Percentiles rank a stretch among this genome's conserved stretches.
These are phyloP conservation scores for Chrysochloris asiatica DNA, from an alignment of 2,113 vertebrate genomes.

Conservation along the genomic window DNA sequence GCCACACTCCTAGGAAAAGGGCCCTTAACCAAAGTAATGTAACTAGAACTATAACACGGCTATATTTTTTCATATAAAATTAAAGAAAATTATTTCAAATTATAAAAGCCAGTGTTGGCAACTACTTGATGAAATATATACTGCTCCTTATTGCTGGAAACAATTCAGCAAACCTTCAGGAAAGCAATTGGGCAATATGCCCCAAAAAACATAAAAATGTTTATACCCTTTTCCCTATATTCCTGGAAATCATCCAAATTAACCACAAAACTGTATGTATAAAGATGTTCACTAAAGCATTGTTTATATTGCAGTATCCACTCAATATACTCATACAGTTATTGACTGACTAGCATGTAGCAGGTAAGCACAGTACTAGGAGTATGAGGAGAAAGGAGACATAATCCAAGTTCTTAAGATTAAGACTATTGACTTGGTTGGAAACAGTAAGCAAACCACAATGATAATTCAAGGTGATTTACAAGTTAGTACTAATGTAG, in stretches of 20 bases:
- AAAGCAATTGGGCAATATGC: constrained; percentile 53
- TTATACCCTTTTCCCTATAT: constrained; percentile 32
- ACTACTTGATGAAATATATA: constrained; percentile 37
- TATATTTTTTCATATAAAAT: constrained; percentile 42
- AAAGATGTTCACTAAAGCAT: not conserved
- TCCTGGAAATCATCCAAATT: constrained; percentile 48
- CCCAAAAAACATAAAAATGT: constrained; percentile 53
- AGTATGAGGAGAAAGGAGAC: not conserved
- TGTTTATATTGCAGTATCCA: not conserved
- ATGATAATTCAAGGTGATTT: not conserved
- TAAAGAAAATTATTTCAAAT: constrained; percentile 38
- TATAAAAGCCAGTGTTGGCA: constrained; percentile 29
- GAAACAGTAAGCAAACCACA: not conserved
- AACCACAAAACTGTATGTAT: constrained; percentile 23
- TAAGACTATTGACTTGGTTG: not conserved
- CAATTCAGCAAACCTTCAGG: constrained; percentile 38
- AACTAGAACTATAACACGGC: constrained; percentile 5
- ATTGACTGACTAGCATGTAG: not conserved
- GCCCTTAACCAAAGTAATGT: not conserved
- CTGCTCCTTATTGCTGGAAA: constrained; percentile 36
- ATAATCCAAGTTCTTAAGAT: not conserved
- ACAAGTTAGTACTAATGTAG: too few species aligned
- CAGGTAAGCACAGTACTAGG: not conserved
- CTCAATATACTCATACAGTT: not conserved
- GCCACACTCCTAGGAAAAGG: not conserved